Conservation (phyloP, 2,797 vertebrate species). For the Heliangelus exortis region DNA sequence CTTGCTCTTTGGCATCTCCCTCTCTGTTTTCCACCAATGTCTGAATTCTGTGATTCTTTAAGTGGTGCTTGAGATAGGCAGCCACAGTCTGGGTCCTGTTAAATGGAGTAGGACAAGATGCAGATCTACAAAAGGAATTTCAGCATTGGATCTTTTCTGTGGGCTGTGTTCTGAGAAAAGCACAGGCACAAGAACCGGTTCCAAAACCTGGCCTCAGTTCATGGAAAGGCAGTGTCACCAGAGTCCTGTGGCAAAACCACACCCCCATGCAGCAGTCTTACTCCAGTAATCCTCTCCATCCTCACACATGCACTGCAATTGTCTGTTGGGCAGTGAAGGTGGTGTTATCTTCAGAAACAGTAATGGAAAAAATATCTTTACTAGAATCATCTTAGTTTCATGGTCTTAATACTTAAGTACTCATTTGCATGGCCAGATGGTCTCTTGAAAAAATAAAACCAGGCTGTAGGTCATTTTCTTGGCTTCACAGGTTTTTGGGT, state of each 20-base stretch:
- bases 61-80: accelerated
- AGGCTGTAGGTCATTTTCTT: background rate
- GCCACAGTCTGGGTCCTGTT: background rate
- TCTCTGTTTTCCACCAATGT: background rate
- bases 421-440: background rate
- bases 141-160: background rate
- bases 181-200: background rate
- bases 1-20: background rate
- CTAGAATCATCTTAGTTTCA: background rate
- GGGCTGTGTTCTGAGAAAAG: background rate
- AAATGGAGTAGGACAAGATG: background rate
- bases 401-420: background rate
- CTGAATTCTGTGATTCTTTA: background rate
- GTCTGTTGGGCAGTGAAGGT: background rate
- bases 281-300: background rate
- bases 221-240: background rate
- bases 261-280: background rate
- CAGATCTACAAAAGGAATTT: background rate
- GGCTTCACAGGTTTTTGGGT: background rate
- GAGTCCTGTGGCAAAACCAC: background rate
- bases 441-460: background rate
- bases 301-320: accelerated
- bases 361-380: background rate
- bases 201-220: background rate
- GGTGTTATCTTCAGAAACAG: background rate